These are phyloP conservation scores for Mormyrops attenuatus DNA, from an alignment of 2,797 vertebrate species.

Conservation along the genomic window DNA sequence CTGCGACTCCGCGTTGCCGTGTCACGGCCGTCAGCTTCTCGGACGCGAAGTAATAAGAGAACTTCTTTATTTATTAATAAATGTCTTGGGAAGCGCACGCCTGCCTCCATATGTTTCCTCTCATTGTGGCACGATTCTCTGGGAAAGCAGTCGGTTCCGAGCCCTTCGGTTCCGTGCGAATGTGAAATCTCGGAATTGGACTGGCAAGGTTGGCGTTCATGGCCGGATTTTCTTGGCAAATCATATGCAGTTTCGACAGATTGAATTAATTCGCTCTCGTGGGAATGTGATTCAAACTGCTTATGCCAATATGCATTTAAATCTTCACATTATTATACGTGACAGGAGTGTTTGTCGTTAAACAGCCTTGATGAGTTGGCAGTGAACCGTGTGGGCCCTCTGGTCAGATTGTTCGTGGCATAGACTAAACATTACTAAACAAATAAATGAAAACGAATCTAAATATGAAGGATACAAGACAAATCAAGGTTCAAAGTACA, in stretches of 20 bases:
- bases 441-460: neutral
- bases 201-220: neutral
- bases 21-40: neutral
- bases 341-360: neutral
- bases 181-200: neutral
- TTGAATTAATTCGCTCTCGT: neutral
- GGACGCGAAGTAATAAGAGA: conserved; percentile 9
- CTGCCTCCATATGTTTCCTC: neutral
- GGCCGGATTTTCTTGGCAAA: neutral
- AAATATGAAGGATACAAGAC: neutral
- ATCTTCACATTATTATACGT: neutral
- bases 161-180: neutral
- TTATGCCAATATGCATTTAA: neutral
- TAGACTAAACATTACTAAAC: neutral
- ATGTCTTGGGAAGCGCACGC: conserved; percentile 2
- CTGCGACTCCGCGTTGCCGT: neutral
- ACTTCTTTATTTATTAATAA: conserved; percentile 27
- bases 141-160: neutral
- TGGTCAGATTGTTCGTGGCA: neutral
- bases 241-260: neutral
- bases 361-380: neutral
- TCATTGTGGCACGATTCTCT: neutral
- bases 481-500: neutral
- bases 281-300: neutral
- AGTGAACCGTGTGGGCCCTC: neutral